phyloP scores from a whole-genome alignment of 2,888 invertebrate genomes.

The Dicyrtomina minuta region DNA sequence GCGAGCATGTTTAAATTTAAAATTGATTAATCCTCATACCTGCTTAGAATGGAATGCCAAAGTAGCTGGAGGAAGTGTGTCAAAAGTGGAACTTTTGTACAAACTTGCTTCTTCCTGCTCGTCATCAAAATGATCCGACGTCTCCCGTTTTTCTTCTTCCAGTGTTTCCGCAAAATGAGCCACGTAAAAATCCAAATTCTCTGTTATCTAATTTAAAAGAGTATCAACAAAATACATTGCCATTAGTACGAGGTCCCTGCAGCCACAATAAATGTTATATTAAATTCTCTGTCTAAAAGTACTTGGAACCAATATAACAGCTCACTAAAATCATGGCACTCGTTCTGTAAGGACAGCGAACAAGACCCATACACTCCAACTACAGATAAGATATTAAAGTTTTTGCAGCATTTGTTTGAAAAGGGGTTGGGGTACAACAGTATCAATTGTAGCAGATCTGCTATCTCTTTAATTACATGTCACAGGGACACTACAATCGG shows the following conservation, averaged over 20 bases:
- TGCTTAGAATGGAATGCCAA: slow-evolving; percentile 50
- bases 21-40: slow-evolving; percentile 36
- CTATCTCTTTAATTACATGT: slow-evolving; percentile 28
- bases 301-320: slow-evolving; percentile 24
- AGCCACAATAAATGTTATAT: neutral
- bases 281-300: neutral
- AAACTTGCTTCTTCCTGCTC: neutral
- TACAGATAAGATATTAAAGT: slow-evolving; percentile 13
- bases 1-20: neutral
- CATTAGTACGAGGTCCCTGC: no score
- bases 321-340: slow-evolving; percentile 25
- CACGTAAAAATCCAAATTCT: slow-evolving; percentile 42
- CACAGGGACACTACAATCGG: slow-evolving; percentile 22
- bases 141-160: slow-evolving; percentile 36
- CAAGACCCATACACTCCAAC: no score
- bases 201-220: slow-evolving; percentile 35
- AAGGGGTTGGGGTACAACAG: slow-evolving; percentile 36
- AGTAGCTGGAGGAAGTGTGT: neutral
- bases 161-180: slow-evolving; percentile 47
- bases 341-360: no score
- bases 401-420: slow-evolving; percentile 30
- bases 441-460: slow-evolving; percentile 36
- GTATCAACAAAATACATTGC: neutral
- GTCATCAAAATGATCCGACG: neutral
- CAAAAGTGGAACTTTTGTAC: neutral